Evolutionary conservation across 2,113 vertebrate genomes (phyloP), one percentile per base, ranked within the genome.

Genomic region (Melospiza georgiana): DNA sequence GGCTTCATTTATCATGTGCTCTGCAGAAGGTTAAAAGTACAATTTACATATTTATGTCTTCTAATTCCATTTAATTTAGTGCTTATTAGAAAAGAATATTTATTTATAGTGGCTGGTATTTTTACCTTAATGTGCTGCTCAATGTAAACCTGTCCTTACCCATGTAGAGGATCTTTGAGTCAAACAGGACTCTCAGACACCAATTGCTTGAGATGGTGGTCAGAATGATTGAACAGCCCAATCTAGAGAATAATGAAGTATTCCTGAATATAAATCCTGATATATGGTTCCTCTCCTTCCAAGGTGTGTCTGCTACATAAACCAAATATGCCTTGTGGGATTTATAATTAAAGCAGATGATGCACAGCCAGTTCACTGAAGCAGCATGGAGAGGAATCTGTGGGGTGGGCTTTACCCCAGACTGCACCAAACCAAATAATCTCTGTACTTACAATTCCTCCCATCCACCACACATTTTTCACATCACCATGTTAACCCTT

Each of bases 341-440:
- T 7, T 55, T 78, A 13, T 23, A 25, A n/a, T 69, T 31, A 79
- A 65, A 39, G 1, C 28, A 28, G 28, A 10, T 57, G 49, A 24
- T 55, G 54, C 9, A 82, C 49, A 90, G 8, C 7, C 35, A 30
- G 73, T 21, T 73, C 39, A 48, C 4, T 91, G 44, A 37, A 78
- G 52, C 35, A 75, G 21, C 52, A 58, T 7, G 8, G 58, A 58
- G 11, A 27, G 22, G 19, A 57, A 10, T 15, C 31, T 20, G 15
- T 74, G 46, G 28, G 48, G 3, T 16, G 27, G 59, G 3, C 74
- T 90, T 89, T 81, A 14, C 1, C 11, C 22, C 10, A 51, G 21
- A 48, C 57, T 93, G 14, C 41, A 49, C 8, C 21, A 46, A 54
- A 44, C 8, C 3, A 0, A 14, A 23, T 57, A 0, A 71, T 41